Evolutionary conservation across 2,113 vertebrate genomes (phyloP), one percentile per base, ranked within the genome.

Genomic region (Ictalurus furcatus): DNA sequence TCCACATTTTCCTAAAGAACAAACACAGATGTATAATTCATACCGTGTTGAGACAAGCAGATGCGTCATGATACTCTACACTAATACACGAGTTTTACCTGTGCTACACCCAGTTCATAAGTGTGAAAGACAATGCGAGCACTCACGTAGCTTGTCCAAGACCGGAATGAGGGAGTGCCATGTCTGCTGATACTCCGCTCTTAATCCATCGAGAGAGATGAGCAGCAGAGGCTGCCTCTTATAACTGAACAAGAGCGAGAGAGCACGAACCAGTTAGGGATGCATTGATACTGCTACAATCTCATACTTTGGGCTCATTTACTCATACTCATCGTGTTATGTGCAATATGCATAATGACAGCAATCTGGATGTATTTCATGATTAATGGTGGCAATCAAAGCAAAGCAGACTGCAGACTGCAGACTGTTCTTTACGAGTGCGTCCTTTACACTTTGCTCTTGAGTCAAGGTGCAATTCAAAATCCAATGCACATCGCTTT

Each of bases 161-260:
- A 95, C 95, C 0, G 95, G 96, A 9, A 95, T 40, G 3, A 95
- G 71, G 1, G 78, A 0, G 0, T 44, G 61, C 95, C 95, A 96
- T 0, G 90, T 94, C 67, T 90, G 91, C 83, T 95, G 89, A 76
- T 96, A 96, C 19, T 95, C 95, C 0, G 96, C 94, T 30, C 95
- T 90, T 16, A 96, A 91, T 9, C 95, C 96, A 7, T 96, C 96
- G 90, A 96, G 52, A 3, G 95, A 96, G 28, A 96, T 71, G 0
- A 96, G 92, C 4, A 96, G 93, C 85, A 96, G 91, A 0, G 95
- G 94, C 90, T 95, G 94, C 13, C 52, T 90, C 86, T 89, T 89
- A 37, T 95, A 95, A 37, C 96, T 95, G 16, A 28, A 65, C 11
- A 58, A 52, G 8, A 59, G 7, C 6, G 0, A 78, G 40, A 30